Conservation (phyloP, 2,113 vertebrate species). For the Oryzias celebensis region DNA sequence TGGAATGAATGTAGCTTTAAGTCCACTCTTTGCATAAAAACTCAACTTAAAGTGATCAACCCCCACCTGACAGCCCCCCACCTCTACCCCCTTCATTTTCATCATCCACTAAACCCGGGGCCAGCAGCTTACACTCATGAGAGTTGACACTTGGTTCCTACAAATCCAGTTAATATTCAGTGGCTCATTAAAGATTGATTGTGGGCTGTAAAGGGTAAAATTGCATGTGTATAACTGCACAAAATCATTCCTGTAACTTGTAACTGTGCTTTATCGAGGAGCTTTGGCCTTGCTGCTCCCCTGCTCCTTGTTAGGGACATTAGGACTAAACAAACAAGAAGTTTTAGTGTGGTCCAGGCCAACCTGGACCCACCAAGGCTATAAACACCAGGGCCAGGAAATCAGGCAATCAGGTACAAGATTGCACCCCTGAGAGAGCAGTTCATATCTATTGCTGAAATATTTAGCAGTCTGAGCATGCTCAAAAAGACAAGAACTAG, state of each 20-base stretch:
- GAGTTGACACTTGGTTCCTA: conserved; percentile 68
- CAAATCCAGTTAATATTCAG: conserved; percentile 81
- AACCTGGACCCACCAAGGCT: conserved; percentile 32
- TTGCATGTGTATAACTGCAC: conserved; percentile 60
- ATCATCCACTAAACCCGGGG: conserved; percentile 46
- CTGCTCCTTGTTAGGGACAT: conserved; percentile 55
- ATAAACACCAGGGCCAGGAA: conserved; percentile 65
- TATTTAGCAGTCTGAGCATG: conserved; percentile 74
- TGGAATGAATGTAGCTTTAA: conserved; percentile 79
- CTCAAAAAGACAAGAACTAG: conserved; percentile 56
- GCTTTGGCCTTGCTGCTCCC: conserved; percentile 59
- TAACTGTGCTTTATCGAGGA: conserved; percentile 72
- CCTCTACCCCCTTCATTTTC: conserved; percentile 25
- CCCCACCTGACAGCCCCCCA: conserved; percentile 38
- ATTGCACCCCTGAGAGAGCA: conserved; percentile 73
- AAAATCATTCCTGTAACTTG: conserved; percentile 68
- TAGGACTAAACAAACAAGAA: conserved; percentile 34
- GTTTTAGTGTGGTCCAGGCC: conserved; percentile 16
- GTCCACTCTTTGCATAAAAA: conserved; percentile 74
- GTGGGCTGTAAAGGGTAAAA: conserved; percentile 67
- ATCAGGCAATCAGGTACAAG: conserved; percentile 66
- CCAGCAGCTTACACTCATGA: conserved; percentile 69
- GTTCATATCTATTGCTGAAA: conserved; percentile 79
- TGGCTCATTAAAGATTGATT: conserved; percentile 82
- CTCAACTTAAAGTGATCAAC: conserved; percentile 64